Percentiles rank a stretch among this genome's conserved stretches.
Evolutionary conservation across 2,888 invertebrate genomes (phyloP).

Genomic region (Drosophila flavopinicola): DNA sequence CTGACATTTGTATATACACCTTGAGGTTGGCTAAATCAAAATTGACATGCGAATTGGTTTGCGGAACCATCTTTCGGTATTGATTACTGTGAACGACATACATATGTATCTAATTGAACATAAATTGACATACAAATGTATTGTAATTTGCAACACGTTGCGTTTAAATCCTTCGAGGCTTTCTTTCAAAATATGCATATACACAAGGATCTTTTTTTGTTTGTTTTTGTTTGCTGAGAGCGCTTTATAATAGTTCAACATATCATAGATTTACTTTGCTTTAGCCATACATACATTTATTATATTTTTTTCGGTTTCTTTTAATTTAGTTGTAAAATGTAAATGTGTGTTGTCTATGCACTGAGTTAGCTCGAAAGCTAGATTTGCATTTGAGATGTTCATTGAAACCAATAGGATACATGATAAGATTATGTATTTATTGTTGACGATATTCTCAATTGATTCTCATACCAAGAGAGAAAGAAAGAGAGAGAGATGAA

Average conservation of each 20-base stretch:
- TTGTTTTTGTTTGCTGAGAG: slow-evolving; percentile 18
- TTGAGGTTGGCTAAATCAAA: slow-evolving; percentile 45
- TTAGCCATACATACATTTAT: slow-evolving; percentile 56
- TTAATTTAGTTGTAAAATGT: slow-evolving; percentile 14
- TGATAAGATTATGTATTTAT: slow-evolving; percentile 55
- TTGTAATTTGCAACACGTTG: slow-evolving; percentile 19
- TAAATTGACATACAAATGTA: slow-evolving; percentile 65
- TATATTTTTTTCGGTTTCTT: slow-evolving; percentile 20
- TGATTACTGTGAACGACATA: slow-evolving; percentile 9
- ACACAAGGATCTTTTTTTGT: slow-evolving; percentile 5
- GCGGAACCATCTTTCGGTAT: not conserved
- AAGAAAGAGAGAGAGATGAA: too few relatives aligned
- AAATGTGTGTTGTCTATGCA: slow-evolving; percentile 26
- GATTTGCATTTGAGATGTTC: slow-evolving; percentile 59
- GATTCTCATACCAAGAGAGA: not conserved
- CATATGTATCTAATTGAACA: slow-evolving; percentile 64
- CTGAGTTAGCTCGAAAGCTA: slow-evolving; percentile 17
- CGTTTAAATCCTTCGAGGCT: slow-evolving; percentile 36
- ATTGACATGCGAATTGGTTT: slow-evolving; percentile 59
- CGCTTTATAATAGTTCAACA: slow-evolving; percentile 17
- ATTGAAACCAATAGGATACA: slow-evolving; percentile 75
- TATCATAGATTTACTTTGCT: slow-evolving; percentile 38
- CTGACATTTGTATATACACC: slow-evolving; percentile 51
- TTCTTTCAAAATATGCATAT: slow-evolving; percentile 34
- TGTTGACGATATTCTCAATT: slow-evolving; percentile 37